Conservation (phyloP, 2,797 vertebrate genomes). For the Myiothlypis coronata region DNA sequence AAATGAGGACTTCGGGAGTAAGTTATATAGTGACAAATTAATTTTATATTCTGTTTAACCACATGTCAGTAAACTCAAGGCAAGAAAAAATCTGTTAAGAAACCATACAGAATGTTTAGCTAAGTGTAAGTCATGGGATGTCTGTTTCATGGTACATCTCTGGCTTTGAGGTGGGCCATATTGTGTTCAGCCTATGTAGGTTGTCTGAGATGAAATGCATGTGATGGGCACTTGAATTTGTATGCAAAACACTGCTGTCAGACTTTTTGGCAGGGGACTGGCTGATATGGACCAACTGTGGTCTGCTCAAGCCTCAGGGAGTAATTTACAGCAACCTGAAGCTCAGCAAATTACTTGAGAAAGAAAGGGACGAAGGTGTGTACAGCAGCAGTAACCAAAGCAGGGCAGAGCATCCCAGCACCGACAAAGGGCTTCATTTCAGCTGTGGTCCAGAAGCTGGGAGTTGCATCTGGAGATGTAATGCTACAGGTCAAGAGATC, state of each 20-base stretch:
- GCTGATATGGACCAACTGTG: neutral
- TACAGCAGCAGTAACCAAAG: neutral
- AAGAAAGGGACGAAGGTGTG: neutral
- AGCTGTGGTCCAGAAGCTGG: neutral
- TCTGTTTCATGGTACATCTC: neutral
- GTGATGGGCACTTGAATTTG: neutral
- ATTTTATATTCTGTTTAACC: constrained; percentile 10
- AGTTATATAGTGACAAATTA: neutral
- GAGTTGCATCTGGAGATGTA: neutral
- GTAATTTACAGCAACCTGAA: neutral
- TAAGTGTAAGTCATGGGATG: neutral
- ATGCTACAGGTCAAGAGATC: neutral
- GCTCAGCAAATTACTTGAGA: neutral
- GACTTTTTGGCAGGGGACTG: neutral
- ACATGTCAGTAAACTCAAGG: neutral
- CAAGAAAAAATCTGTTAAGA: neutral
- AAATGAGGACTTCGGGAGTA: neutral
- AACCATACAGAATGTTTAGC: neutral
- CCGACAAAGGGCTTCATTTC: neutral
- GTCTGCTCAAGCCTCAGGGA: neutral
- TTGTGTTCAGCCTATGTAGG: neutral
- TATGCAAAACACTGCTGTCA: neutral
- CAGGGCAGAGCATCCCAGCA: neutral
- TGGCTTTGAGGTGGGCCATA: neutral
- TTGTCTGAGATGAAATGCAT: neutral